Conservation (phyloP, 2,797 vertebrate species). For the Pogoniulus pusillus region DNA sequence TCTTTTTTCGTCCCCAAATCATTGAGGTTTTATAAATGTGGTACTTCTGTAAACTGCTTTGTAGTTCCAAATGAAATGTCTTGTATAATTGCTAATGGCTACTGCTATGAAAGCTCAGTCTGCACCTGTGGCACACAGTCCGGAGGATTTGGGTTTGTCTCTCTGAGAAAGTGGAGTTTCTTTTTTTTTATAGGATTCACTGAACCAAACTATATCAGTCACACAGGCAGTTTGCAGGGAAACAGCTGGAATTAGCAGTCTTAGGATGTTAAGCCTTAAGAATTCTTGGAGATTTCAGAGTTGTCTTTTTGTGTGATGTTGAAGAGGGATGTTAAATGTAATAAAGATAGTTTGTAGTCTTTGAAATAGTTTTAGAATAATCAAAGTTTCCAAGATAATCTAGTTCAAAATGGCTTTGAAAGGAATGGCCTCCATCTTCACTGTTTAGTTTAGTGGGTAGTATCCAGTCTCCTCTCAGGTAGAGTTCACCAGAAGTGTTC, state of each 20-base stretch:
- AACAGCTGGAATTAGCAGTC: not conserved
- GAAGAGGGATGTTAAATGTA: not conserved
- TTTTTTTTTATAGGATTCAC: not conserved
- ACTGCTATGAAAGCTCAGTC: not conserved
- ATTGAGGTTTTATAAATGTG: not conserved
- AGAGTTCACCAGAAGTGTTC: not conserved
- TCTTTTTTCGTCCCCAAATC: not conserved
- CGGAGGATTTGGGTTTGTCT: not conserved
- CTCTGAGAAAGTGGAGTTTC: not conserved
- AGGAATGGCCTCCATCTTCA: not conserved
- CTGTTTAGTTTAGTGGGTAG: not conserved
- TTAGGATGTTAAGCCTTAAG: not conserved
- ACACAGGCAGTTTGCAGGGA: not conserved
- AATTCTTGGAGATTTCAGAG: not conserved
- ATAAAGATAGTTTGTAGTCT: not conserved
- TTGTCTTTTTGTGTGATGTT: not conserved
- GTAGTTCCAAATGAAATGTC: not conserved
- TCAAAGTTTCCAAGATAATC: not conserved
- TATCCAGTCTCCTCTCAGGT: not conserved
- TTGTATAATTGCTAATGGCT: not conserved
- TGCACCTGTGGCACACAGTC: not conserved
- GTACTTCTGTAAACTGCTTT: not conserved
- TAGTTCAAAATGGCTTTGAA: not conserved
- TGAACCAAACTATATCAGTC: not conserved
- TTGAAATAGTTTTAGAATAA: not conserved